These are phyloP conservation scores for Oreonectes daqikongensis DNA, from an alignment of 2,797 vertebrate genomes.

Conservation along the genomic window DNA sequence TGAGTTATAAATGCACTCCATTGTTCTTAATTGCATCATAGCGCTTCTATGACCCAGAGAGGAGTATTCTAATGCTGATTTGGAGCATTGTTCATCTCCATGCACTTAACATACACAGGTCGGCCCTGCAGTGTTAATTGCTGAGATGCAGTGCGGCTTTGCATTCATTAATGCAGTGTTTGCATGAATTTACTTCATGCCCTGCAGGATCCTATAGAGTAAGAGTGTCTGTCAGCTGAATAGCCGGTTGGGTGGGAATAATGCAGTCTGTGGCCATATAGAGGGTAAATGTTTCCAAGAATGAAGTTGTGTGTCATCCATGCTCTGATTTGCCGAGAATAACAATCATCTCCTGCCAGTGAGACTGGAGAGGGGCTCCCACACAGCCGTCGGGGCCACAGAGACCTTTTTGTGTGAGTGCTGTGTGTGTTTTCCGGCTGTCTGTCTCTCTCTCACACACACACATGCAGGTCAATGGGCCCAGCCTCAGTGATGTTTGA, in stretches of 20 bases:
- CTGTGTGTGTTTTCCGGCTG: slow-evolving; percentile 51
- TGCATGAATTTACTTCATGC: slow-evolving; percentile 34
- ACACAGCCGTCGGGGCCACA: slow-evolving; percentile 45
- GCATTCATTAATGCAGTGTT: slow-evolving; percentile 36
- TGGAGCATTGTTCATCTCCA: slow-evolving; percentile 14
- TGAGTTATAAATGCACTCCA: neutral
- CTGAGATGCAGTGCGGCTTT: slow-evolving; percentile 24
- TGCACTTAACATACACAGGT: slow-evolving; percentile 9
- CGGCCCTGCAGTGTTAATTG: slow-evolving; percentile 22
- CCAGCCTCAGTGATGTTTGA: slow-evolving; percentile 44
- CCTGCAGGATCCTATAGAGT: slow-evolving; percentile 4
- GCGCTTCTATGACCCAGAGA: neutral
- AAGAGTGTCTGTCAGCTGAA: slow-evolving; percentile 27
- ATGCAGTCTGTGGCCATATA: neutral
- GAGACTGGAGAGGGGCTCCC: slow-evolving; percentile 33
- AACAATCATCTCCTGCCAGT: slow-evolving; percentile 50
- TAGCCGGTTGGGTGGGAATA: slow-evolving; percentile 23
- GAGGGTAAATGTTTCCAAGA: slow-evolving; percentile 39
- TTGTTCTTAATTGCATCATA: slow-evolving; percentile 5
- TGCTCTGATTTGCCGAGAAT: slow-evolving; percentile 46
- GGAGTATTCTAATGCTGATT: neutral
- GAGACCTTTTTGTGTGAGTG: slow-evolving; percentile 50
- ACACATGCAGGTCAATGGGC: slow-evolving; percentile 54
- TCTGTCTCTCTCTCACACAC: slow-evolving; percentile 43
- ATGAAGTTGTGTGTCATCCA: slow-evolving; percentile 36